These are phyloP conservation scores for Conus canariensis DNA, from an alignment of 2,888 invertebrate species.

Conservation along the genomic window DNA sequence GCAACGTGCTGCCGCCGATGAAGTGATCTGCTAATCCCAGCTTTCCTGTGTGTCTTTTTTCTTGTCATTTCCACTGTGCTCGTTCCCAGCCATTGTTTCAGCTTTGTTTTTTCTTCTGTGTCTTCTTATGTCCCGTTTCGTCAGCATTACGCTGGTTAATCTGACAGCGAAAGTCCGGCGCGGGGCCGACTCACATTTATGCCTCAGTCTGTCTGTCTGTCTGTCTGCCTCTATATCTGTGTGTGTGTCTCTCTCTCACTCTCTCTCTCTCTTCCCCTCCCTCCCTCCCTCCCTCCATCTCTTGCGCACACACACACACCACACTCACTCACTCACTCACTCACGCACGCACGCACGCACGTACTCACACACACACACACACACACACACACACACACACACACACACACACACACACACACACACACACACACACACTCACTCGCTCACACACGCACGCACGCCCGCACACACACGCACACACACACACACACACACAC, in stretches of 20 bases:
- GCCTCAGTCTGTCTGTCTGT: background rate
- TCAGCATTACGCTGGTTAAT: no score
- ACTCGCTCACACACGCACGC: background rate
- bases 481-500: no score
- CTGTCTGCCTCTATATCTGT: background rate
- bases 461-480: no score
- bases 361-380: conserved; percentile 5
- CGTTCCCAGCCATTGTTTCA: no score
- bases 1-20: no score
- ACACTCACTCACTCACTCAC: conserved; percentile 24
- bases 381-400: conserved; percentile 23
- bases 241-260: background rate
- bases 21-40: no score
- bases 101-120: no score
- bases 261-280: background rate
- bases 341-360: background rate
- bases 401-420: conserved; percentile 3
- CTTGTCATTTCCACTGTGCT: no score
- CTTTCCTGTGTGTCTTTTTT: no score
- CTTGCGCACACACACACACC: background rate
- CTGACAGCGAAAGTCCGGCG: no score
- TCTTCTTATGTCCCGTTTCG: no score
- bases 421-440: background rate
- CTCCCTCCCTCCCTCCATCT: background rate
- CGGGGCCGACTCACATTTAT: background rate